Evolutionary conservation across 2,113 vertebrate genomes (phyloP), one percentile per base, ranked within the genome.

Genomic region (Thamnaconus septentrionalis): DNA sequence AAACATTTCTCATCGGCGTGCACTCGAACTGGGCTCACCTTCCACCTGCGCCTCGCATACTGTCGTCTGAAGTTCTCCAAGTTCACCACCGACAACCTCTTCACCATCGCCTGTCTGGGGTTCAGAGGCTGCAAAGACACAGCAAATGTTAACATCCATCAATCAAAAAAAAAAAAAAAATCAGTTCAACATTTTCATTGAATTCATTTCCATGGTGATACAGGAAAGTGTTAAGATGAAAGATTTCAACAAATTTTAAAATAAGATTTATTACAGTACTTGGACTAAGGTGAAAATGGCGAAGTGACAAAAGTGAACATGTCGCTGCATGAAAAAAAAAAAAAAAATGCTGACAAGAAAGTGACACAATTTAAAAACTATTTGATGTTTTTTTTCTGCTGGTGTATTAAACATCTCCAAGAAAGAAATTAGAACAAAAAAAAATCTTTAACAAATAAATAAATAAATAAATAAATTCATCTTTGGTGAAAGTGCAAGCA

Each of bases 11-110:
- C 10, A 9, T 64, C 41, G 77, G 94, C 12, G 18, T 31, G 18
- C 18, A 31, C 18, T 31, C 18, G 18, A 31, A 31, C 18, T 1
- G 18, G 18, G 18, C 71, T 61, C 86, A 99, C 96, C 94, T 97
- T 98, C 96, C 97, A 98, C 42, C 94, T 85, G 59, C 95, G 92
- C 52, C 95, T 87, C 67, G 92, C 93, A 0, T 98, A 96, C 18
- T 96, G 94, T 81, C 90, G 94, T 86, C 87, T 96, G 87, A 99
- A 98, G 85, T 96, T 98, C 82, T 97, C 94, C 87, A 98, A 79
- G 88, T 98, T 99, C 81, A 99, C 87, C 67, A 92, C 83, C 1
- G 97, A 98, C 54, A 94, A 87, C 75, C 96, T 88, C 76, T 95
- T 93, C 73, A 95, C 96, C 89, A 97, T 82, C 61, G 94, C 93